A percentile compares a stretch with the other conserved stretches of the same genome.
Evolutionary conservation across 2,888 invertebrate genomes (phyloP).

Genomic region (Apocheima hispidaria): DNA sequence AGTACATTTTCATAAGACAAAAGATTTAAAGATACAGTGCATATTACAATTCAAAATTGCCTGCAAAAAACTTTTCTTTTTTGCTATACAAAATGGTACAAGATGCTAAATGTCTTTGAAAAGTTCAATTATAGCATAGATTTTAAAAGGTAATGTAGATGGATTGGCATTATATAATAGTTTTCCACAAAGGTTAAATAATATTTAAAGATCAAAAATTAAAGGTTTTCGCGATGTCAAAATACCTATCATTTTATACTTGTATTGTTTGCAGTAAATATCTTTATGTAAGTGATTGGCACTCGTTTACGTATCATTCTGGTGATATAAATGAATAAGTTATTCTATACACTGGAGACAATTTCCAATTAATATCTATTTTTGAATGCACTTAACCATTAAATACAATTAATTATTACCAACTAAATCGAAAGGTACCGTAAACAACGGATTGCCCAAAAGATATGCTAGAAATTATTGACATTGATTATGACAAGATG

Average conservation of each 20-base stretch:
- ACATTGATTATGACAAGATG: conserved; percentile 49
- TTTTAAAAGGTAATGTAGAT: conserved; percentile 12
- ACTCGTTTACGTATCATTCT: conserved; percentile 53
- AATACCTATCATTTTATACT: conserved; percentile 21
- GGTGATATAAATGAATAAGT: conserved; percentile 18
- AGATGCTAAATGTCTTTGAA: conserved; percentile 25
- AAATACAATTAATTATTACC: neutral
- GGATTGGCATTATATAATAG: neutral
- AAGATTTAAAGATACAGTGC: conserved; percentile 18
- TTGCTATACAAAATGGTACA: conserved; percentile 12
- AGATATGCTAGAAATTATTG: conserved; percentile 68
- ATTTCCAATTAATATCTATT: neutral
- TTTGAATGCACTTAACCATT: conserved; percentile 2
- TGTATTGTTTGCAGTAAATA: conserved; percentile 18
- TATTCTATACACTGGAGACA: conserved; percentile 2
- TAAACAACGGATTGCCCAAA: conserved; percentile 61
- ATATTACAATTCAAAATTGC: no score
- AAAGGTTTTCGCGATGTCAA: neutral
- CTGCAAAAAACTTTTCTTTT: no score
- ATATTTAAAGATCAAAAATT: conserved; percentile 1
- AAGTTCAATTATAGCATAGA: conserved; percentile 3
- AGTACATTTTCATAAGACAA: conserved; percentile 6
- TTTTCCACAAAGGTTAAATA: neutral
- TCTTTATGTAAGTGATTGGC: conserved; percentile 58
- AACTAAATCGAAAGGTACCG: conserved; percentile 27